phyloP scores from a whole-genome alignment of 2,113 vertebrate species.

The Callithrix jacchus region DNA sequence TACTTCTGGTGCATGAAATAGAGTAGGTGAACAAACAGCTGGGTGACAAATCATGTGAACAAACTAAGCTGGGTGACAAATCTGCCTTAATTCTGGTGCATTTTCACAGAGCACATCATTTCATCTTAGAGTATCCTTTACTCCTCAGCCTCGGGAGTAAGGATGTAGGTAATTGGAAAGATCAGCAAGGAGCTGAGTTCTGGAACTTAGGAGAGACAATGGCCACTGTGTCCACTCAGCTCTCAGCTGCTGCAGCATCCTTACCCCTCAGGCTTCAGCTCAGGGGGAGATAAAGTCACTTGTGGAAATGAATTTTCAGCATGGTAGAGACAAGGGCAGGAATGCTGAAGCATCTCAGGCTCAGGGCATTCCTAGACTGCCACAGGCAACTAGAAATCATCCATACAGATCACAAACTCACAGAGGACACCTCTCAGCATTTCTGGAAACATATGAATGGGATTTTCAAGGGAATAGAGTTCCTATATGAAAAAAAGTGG shows the following conservation, averaged over 20 bases:
- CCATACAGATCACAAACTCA: neutral
- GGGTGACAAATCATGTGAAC: neutral
- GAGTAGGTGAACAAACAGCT: neutral
- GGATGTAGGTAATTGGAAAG: neutral
- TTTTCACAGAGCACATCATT: neutral
- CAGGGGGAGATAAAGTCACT: neutral
- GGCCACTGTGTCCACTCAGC: neutral
- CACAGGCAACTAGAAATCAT: neutral
- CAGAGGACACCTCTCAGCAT: neutral
- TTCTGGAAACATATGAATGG: neutral
- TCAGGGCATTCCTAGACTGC: neutral
- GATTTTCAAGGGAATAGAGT: neutral
- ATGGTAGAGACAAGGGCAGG: neutral
- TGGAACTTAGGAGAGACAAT: neutral
- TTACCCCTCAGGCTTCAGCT: neutral
- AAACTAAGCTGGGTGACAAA: neutral
- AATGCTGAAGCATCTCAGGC: neutral
- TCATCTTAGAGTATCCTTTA: neutral
- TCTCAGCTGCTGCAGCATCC: neutral
- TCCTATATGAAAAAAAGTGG: neutral
- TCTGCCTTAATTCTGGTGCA: neutral
- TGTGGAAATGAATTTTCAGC: neutral
- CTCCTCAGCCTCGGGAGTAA: neutral
- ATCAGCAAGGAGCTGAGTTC: neutral
- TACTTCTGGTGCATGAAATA: neutral